A percentile compares a stretch with the other conserved stretches of the same genome.
phyloP scores from a whole-genome alignment of 2,113 vertebrate species.

The Prionailurus bengalensis region DNA sequence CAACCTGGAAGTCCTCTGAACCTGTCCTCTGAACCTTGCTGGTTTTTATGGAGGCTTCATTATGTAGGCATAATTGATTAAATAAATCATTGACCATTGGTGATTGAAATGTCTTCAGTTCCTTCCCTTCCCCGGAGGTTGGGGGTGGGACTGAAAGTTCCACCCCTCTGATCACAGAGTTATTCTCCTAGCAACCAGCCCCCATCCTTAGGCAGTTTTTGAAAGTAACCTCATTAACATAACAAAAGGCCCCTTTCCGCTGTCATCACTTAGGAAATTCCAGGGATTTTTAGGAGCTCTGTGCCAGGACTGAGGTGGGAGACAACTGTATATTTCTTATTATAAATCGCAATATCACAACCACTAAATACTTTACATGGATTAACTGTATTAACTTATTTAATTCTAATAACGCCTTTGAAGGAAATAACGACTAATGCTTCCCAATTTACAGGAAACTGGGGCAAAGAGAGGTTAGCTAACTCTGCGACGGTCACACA shows the following conservation, averaged over 20 bases:
- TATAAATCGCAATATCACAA: not conserved
- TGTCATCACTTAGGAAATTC: not conserved
- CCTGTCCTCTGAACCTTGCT: not conserved
- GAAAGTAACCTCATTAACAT: not conserved
- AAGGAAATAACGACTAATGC: not conserved
- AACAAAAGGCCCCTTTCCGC: not conserved
- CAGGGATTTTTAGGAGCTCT: not conserved
- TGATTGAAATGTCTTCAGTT: not conserved
- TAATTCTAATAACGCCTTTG: not conserved
- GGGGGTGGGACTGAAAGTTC: not conserved
- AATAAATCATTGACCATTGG: not conserved
- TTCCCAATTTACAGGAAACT: conserved; percentile 29
- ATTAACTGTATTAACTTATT: not conserved
- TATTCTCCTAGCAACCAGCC: not conserved
- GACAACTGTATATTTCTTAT: not conserved
- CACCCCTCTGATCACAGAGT: not conserved
- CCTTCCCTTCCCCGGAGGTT: not conserved
- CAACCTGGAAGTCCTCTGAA: not conserved
- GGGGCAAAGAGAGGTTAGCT: not conserved
- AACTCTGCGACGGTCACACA: not conserved
- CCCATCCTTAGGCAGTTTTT: not conserved
- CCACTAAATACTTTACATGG: not conserved
- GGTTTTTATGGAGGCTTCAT: not conserved
- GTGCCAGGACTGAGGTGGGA: not conserved
- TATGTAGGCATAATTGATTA: not conserved